Percentiles rank a stretch among this genome's conserved stretches.
Evolutionary conservation across 2,797 vertebrate genomes (phyloP).

Genomic region (Onychomys arenicola): DNA sequence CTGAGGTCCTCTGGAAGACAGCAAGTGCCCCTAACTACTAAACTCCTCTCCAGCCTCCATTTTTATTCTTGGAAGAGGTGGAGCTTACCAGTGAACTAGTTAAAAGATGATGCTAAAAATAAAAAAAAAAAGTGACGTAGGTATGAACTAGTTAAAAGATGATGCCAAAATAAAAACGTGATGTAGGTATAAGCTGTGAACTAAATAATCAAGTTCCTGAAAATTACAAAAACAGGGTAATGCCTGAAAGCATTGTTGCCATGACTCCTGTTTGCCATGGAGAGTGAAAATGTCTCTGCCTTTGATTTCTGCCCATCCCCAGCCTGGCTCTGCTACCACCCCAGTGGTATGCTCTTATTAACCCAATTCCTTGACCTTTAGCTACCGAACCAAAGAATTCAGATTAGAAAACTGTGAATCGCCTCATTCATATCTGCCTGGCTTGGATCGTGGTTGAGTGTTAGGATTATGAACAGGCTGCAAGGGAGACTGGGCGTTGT

Average conservation of each 20-base stretch:
- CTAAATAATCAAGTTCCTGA: constrained; percentile 1
- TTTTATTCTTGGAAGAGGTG: neutral
- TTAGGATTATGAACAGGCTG: constrained; percentile 6
- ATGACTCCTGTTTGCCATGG: neutral
- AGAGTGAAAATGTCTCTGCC: neutral
- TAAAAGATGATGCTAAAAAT: constrained; percentile 10
- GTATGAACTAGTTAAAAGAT: constrained; percentile 1
- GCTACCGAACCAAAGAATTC: constrained; percentile 48
- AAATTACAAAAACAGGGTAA: neutral
- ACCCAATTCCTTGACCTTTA: constrained; percentile 74
- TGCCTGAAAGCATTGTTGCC: neutral
- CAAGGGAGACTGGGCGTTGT: neutral
- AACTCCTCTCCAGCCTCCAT: too few relatives aligned
- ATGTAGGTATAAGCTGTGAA: neutral
- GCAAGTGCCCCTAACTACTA: neutral
- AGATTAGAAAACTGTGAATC: constrained; percentile 64
- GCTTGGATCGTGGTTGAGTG: neutral
- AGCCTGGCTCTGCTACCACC: neutral
- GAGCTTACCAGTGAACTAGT: neutral
- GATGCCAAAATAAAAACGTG: neutral
- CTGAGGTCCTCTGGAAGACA: neutral
- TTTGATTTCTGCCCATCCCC: constrained; percentile 11
- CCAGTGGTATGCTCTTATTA: constrained; percentile 42
- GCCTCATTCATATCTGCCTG: constrained; percentile 64
- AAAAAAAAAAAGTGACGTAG: neutral